Evolutionary conservation across 2,797 vertebrate genomes (phyloP), one percentile per base, ranked within the genome.

Genomic region (Rallus crepitans): DNA sequence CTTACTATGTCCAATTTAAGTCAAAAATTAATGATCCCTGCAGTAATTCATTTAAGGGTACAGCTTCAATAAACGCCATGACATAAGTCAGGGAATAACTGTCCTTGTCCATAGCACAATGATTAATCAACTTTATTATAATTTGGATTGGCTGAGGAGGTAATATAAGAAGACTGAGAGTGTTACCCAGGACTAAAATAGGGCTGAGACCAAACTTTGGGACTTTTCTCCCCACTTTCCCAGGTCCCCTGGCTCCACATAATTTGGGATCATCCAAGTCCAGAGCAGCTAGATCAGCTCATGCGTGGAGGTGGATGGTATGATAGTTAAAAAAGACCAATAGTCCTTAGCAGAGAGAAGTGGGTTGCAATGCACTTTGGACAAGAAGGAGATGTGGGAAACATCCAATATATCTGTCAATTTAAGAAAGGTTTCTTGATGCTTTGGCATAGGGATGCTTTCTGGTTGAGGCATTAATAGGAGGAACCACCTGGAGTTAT

Each of bases 21-120:
- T 94, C 93, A 96, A 96, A 96, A 96, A 96, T 95, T 96, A 97
- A 97, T 96, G 96, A 96, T 92, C 96, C 96, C 93, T 95, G 71
- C 90, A 93, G 96, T 96, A 96, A 96, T 96, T 96, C 96, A 89
- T 95, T 96, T 96, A 95, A 92, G 93, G 72, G 73, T 96, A 95
- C 90, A 89, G 83, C 91, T 92, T 94, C 90, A 86, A 96, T 94
- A 95, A 95, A 92, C 3, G 83, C 75, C 6, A 2, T 65, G 92
- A 90, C 86, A 69, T 93, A 97, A 96, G 94, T 96, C 91, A 93
- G 92, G 82, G 94, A 92, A 95, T 89, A 96, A 96, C 94, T 92
- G 94, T 90, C 96, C 96, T 96, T 96, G 96, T 96, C 95, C 1
- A 0, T 47, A 89, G 90, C 1, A 21, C 75, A 87, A 73, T 45